phyloP scores from a whole-genome alignment of 1,140 invertebrate species.

The Calycopis cecrops region DNA sequence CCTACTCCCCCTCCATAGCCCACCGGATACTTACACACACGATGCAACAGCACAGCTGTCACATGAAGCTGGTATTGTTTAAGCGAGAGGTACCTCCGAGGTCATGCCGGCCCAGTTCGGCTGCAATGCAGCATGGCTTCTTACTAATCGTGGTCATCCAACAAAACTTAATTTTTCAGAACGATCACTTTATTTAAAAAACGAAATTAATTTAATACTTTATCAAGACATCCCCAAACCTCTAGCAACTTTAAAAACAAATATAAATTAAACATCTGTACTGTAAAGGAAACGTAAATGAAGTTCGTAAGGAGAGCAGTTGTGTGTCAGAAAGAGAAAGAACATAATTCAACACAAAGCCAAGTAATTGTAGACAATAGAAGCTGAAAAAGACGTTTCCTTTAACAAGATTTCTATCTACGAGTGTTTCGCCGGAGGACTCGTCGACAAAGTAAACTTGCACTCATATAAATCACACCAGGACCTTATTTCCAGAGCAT shows the following conservation, averaged over 20 bases:
- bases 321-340: conserved; percentile 29
- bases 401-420: conserved; percentile 66
- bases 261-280: conserved; percentile 22
- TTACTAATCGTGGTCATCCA: too few relatives aligned
- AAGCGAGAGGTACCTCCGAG: too few relatives aligned
- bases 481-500: conserved; percentile 8
- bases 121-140: too few relatives aligned
- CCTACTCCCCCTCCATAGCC: too few relatives aligned
- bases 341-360: conserved; percentile 34
- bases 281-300: conserved; percentile 23
- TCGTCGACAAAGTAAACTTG: conserved; percentile 22
- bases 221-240: not conserved
- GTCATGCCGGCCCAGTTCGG: too few relatives aligned
- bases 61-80: too few relatives aligned
- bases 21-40: too few relatives aligned
- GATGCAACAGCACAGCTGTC: not conserved
- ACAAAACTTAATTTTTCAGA: too few relatives aligned
- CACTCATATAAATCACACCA: conserved; percentile 11
- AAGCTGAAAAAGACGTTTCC: conserved; percentile 67
- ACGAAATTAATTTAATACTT: not conserved
- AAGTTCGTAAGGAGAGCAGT: conserved; percentile 10
- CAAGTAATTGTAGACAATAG: conserved; percentile 70
- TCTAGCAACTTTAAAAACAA: conserved; percentile 15
- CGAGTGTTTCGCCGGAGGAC: conserved; percentile 60
- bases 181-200: too few relatives aligned